Evolutionary conservation across 2,113 vertebrate genomes (phyloP), one percentile per base, ranked within the genome.

Genomic region (Epinephelus fuscoguttatus): DNA sequence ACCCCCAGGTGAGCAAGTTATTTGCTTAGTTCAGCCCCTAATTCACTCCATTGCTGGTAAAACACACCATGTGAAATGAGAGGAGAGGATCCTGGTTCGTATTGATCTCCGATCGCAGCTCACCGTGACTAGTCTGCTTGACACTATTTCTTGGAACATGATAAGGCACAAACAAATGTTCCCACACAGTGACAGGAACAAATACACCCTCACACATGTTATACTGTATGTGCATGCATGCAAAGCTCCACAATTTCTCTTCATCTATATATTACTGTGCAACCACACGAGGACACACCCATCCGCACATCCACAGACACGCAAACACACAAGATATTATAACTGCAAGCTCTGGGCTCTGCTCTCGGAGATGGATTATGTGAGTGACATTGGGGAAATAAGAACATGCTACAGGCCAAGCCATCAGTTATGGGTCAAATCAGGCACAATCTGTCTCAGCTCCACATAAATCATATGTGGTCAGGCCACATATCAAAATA

Each of bases 301-400:
- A 70, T 57, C 66, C 42, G 27, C 78, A 76, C 74, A 70, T 84
- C 71, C 74, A 66, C 73, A 86, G 70, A 74, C 68, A 86, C 37
- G 69, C 81, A 89, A 81, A 89, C 75, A 66, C 69, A 77, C 61
- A 69, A 75, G 45, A 81, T 82, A 84, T 80, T 75, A 80, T 71
- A 82, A 76, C 68, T 82, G 75, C 77, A 84, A 84, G 88, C 89
- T 86, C 17, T 57, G 30, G 55, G 83, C 81, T 75, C 68, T 59
- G 87, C 82, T 87, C 78, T 81, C 59, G 49, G 83, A 93, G 93
- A 93, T 92, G 90, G 94, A 95, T 95, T 92, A 94, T 88, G 80
- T 88, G 91, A 89, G 89, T 94, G 94, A 94, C 95, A 91, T 92
- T 89, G 92, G 92, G 94, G 93, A 95, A 95, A 96, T 95, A 95